phyloP scores from a whole-genome alignment of 2,113 vertebrate genomes.

The Brachyhypopomus gauderio region DNA sequence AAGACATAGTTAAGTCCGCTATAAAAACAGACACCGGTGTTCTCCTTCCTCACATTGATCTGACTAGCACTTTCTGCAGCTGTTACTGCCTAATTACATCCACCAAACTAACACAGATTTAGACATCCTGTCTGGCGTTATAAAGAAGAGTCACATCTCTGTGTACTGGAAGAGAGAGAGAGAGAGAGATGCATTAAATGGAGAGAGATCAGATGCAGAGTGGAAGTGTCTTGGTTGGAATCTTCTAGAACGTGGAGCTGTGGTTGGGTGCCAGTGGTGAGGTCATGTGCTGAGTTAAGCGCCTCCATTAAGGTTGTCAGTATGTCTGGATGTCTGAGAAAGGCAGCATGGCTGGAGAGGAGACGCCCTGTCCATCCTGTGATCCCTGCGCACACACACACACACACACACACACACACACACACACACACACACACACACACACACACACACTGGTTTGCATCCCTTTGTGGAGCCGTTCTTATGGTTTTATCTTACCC shows the following conservation, averaged over 20 bases:
- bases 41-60: neutral
- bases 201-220: neutral
- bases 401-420: conserved; percentile 7
- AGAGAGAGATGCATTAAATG: too few species aligned
- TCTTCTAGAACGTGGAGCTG: conserved; percentile 19
- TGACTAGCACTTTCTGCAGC: neutral
- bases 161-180: neutral
- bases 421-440: neutral
- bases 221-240: too few species aligned
- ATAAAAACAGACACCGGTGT: too few species aligned
- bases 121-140: too few species aligned
- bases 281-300: conserved; percentile 60
- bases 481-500: neutral
- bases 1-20: neutral
- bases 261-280: conserved; percentile 60
- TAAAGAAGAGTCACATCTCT: too few species aligned
- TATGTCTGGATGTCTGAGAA: conserved; percentile 70
- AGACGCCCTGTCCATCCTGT: conserved; percentile 36
- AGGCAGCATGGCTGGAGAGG: conserved; percentile 64
- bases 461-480: conserved; percentile 30
- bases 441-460: neutral
- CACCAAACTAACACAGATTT: too few species aligned
- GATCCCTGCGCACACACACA: conserved; percentile 13
- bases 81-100: too few species aligned
- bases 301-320: conserved; percentile 70